These are phyloP conservation scores for Pomatorhinus ruficollis DNA, from an alignment of 2,113 vertebrate genomes.

Conservation along the genomic window DNA sequence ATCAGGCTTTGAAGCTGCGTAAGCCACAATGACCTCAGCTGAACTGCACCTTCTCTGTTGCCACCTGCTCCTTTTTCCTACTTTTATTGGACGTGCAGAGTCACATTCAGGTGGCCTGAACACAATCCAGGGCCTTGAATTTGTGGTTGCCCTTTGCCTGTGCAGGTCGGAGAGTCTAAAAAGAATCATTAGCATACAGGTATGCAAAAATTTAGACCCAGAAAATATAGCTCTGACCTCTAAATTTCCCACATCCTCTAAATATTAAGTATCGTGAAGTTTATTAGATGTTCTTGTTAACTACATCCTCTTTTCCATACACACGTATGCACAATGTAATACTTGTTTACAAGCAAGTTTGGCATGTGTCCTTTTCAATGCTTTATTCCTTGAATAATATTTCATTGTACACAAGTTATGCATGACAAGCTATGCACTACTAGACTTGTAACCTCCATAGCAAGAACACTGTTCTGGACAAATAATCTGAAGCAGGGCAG, in stretches of 20 bases:
- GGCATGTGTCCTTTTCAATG: accelerated
- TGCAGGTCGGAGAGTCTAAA: not conserved
- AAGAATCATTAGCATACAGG: not conserved
- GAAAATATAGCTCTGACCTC: not conserved
- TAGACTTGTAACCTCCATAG: not conserved
- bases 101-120: not conserved
- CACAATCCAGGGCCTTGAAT: not conserved
- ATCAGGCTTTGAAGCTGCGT: not conserved
- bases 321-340: not conserved
- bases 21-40: not conserved
- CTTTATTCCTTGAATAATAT: not conserved
- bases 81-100: not conserved
- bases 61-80: not conserved
- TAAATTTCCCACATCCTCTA: not conserved
- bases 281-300: not conserved
- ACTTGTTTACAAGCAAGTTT: not conserved
- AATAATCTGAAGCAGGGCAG: not conserved
- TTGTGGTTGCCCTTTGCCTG: not conserved
- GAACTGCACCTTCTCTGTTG: not conserved
- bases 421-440: not conserved
- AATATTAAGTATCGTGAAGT: not conserved
- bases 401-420: not conserved
- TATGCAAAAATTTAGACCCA: not conserved
- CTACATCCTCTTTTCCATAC: not conserved
- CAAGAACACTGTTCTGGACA: not conserved